These are phyloP conservation scores for Timema podura DNA, from an alignment of 2,888 invertebrate genomes.

Conservation along the genomic window DNA sequence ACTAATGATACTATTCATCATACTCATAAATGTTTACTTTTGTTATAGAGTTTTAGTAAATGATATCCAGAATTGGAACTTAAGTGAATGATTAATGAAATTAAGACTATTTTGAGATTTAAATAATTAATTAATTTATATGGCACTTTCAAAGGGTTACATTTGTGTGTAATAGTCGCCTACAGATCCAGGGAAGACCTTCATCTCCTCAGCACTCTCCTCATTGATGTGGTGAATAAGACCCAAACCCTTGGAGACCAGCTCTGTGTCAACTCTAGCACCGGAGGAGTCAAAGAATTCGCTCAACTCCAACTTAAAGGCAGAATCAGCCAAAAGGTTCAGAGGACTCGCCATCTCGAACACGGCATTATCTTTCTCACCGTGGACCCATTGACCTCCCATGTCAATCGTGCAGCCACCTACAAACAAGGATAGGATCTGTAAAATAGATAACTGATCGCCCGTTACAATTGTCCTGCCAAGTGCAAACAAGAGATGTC, in stretches of 20 bases:
- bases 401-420: slow-evolving; percentile 58
- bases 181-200: background rate
- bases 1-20: too few species aligned
- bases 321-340: slow-evolving; percentile 26
- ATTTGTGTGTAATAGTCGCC: background rate
- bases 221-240: background rate
- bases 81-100: too few species aligned
- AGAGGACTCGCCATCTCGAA: slow-evolving; percentile 37
- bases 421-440: background rate
- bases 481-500: too few species aligned
- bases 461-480: too few species aligned
- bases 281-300: background rate
- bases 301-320: background rate
- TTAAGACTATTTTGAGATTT: too few species aligned
- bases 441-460: too few species aligned
- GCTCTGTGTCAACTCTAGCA: background rate
- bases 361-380: slow-evolving; percentile 57
- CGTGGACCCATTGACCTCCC: slow-evolving; percentile 79
- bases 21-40: too few species aligned
- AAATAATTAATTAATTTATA: too few species aligned
- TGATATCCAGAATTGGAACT: too few species aligned
- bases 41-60: too few species aligned
- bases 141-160: too few species aligned
- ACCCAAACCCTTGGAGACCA: background rate
- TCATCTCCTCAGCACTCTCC: background rate